These are phyloP conservation scores for Pseudomyrmex gracilis DNA, from an alignment of 1,140 invertebrate genomes.

Conservation along the genomic window DNA sequence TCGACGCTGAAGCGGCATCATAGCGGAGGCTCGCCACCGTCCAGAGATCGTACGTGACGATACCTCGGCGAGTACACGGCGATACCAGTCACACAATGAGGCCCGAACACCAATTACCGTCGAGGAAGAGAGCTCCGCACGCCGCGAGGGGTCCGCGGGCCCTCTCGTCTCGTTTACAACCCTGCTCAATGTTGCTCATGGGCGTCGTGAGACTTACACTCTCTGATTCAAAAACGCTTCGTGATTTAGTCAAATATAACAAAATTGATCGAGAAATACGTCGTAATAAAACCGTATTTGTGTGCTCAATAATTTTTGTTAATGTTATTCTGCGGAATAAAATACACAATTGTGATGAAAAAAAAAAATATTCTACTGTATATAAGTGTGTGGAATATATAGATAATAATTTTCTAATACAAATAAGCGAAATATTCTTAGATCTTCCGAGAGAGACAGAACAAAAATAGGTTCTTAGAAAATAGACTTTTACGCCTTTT, in stretches of 20 bases:
- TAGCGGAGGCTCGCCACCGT: constrained; percentile 75
- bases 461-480: background rate
- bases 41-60: constrained; percentile 74
- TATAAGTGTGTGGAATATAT: too few relatives aligned
- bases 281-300: too few relatives aligned
- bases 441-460: too few relatives aligned
- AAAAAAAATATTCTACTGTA: background rate
- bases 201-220: constrained; percentile 27
- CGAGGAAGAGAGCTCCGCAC: constrained; percentile 67
- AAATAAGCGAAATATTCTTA: too few relatives aligned
- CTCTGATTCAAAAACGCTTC: background rate
- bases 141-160: constrained; percentile 68
- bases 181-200: constrained; percentile 33
- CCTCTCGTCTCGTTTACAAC: constrained; percentile 51
- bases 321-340: background rate
- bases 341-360: background rate
- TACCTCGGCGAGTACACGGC: constrained; percentile 74
- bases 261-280: too few relatives aligned
- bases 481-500: constrained; percentile 3
- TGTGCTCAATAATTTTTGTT: too few relatives aligned
- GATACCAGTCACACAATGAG: constrained; percentile 79
- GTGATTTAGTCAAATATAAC: background rate
- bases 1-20: constrained; percentile 73
- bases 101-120: constrained; percentile 77
- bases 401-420: background rate